Conservation (phyloP, 1,140 invertebrate species). For the Danaus melanippus region DNA sequence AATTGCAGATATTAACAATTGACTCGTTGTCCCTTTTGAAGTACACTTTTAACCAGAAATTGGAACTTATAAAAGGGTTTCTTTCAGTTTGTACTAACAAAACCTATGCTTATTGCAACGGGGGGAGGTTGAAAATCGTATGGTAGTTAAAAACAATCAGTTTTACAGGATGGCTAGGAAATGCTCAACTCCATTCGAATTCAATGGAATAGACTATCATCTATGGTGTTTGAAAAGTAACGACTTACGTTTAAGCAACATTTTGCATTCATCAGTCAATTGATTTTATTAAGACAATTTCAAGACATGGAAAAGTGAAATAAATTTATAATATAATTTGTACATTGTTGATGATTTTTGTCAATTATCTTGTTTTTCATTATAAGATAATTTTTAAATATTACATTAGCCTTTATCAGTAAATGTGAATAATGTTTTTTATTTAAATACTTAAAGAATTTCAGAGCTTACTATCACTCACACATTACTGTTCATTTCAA, state of each 20-base stretch:
- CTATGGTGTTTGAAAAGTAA: too few species aligned
- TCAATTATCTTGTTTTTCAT: too few species aligned
- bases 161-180: slow-evolving; percentile 5
- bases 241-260: not conserved
- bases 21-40: slow-evolving; percentile 27
- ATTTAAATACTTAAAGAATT: too few species aligned
- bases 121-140: slow-evolving; percentile 1
- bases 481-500: too few species aligned
- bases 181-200: not conserved
- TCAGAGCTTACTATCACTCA: too few species aligned
- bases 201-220: too few species aligned
- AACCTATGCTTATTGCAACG: not conserved
- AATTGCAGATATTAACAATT: slow-evolving; percentile 43
- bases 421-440: too few species aligned
- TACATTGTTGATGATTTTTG: too few species aligned
- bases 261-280: not conserved
- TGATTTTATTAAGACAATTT: not conserved
- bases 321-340: too few species aligned
- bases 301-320: not conserved
- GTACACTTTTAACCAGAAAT: slow-evolving; percentile 35
- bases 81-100: slow-evolving; percentile 1
- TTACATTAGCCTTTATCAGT: too few species aligned
- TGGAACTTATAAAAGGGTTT: slow-evolving; percentile 6
- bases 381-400: too few species aligned
- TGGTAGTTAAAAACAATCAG: not conserved